Conservation (phyloP, 1,140 invertebrate species). For the Lutraria rhynchaena region DNA sequence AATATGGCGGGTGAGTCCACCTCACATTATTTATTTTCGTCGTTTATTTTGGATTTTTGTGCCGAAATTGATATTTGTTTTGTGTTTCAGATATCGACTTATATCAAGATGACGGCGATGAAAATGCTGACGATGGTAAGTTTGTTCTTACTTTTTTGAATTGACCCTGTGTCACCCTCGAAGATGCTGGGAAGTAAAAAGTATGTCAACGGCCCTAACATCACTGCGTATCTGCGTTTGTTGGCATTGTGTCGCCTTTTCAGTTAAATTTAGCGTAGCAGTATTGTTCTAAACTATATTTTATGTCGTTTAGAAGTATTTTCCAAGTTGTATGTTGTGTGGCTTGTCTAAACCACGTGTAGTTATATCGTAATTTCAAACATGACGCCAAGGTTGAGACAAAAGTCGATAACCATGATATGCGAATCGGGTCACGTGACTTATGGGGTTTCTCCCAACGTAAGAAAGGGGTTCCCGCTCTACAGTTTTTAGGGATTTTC, state of each 20-base stretch:
- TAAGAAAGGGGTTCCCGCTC: conserved; percentile 71
- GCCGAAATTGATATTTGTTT: conserved; percentile 67
- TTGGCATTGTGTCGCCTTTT: conserved; percentile 6
- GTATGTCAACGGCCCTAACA: conserved; percentile 59
- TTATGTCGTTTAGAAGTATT: conserved; percentile 1
- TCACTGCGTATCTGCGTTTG: not conserved
- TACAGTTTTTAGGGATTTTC: conserved; percentile 41
- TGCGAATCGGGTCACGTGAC: conserved; percentile 77
- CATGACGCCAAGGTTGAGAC: conserved; percentile 75
- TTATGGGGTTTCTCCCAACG: conserved; percentile 62
- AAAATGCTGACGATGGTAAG: conserved; percentile 79
- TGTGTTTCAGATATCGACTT: conserved; percentile 81
- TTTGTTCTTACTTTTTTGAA: conserved; percentile 63
- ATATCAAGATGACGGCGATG: conserved; percentile 78
- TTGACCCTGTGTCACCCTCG: conserved; percentile 58
- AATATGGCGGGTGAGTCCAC: conserved; percentile 82
- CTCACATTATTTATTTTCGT: conserved; percentile 79
- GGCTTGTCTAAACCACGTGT: conserved; percentile 66
- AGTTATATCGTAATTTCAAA: conserved; percentile 74
- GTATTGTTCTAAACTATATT: conserved; percentile 1
- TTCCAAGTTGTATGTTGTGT: conserved; percentile 47
- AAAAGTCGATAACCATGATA: conserved; percentile 77
- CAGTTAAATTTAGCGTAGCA: not conserved
- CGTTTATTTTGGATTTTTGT: conserved; percentile 73
- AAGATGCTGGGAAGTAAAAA: conserved; percentile 69